Conservation (phyloP, 2,888 invertebrate species). For the Galerucella nymphaeae region DNA sequence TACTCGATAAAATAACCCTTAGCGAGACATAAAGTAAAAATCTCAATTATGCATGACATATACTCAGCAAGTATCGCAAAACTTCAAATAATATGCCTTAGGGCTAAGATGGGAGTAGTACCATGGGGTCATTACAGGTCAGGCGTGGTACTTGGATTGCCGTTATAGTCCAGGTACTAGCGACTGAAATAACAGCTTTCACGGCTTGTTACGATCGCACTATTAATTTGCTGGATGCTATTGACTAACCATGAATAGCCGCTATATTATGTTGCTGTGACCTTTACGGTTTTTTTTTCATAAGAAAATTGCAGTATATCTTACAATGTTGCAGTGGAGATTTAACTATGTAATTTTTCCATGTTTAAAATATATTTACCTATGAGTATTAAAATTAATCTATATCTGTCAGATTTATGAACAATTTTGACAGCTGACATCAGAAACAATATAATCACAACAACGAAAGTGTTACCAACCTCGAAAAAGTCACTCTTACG, state of each 20-base stretch:
- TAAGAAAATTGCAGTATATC: background rate
- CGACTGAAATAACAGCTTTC: conserved; percentile 14
- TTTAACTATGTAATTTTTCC: too few relatives aligned
- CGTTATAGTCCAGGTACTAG: conserved; percentile 35
- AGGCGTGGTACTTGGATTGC: conserved; percentile 39
- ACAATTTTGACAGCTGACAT: too few relatives aligned
- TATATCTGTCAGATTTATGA: too few relatives aligned
- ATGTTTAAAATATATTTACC: too few relatives aligned
- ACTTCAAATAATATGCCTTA: conserved; percentile 43
- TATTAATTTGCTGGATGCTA: conserved; percentile 9
- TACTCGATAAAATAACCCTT: background rate
- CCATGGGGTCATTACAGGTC: conserved; percentile 51
- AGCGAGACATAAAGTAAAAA: conserved; percentile 16
- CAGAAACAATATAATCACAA: too few relatives aligned
- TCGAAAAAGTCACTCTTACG: too few relatives aligned
- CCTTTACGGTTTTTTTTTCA: background rate
- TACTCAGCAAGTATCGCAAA: conserved; percentile 37
- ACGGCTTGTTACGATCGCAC: background rate
- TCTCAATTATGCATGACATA: conserved; percentile 30
- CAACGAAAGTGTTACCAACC: too few relatives aligned
- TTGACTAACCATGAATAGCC: conserved; percentile 1
- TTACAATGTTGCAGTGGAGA: background rate
- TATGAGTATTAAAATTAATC: too few relatives aligned
- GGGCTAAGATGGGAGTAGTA: conserved; percentile 41
- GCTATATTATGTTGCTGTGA: background rate